Base-by-base conservation (phyloP, 2,888 invertebrate species). In the Halictus quadricinctus region DNA sequence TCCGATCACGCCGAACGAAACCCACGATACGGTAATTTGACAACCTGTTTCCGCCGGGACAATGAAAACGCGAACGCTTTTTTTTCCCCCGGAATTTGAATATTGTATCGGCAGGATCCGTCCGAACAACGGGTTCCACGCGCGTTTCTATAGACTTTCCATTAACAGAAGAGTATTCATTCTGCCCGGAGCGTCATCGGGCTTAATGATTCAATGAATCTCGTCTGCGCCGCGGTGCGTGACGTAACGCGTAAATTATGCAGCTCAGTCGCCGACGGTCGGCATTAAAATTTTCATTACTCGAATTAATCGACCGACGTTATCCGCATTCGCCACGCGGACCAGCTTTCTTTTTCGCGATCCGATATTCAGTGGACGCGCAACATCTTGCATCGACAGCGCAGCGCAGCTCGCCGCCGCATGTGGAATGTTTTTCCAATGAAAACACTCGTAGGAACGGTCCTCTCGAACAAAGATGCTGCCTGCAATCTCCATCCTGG, bases 161-260 rank as follows among this genome's bases (percentile, higher is more conserved):
- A 86, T 86, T 79, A 84, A 70, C 77, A n/a, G 54, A 87, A n/a
- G 54, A 87, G n/a, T 89, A 89, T 89, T 87, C 85, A 87, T 85
- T 87, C 66, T 72, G 66, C 46, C 66, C 72, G 73, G 85, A 86
- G 83, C 82, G 81, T 88, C 86, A 85, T 86, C 85, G 79, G 75
- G 82, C 76, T 87, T 84, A 89, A 90, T 88, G 87, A 89, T 89
- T 89, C 85, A 88, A 86, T 85, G 85, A 82, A 86, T 86, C 69
- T 87, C 86, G 85, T 73, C 86, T 86, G 84, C 79, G 36, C 74
- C 72, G 85, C 76, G 73, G 66, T 70, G 77, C 75, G 46, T 76
- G 76, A 75, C 66, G 72, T 79, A 43, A 48, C 76, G 66, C 60
- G 87, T 87, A 78, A 87, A 88, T 88, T 88, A 87, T 87, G 66